Conservation (phyloP, 2,888 invertebrate genomes). For the Tiliacea aurago region DNA sequence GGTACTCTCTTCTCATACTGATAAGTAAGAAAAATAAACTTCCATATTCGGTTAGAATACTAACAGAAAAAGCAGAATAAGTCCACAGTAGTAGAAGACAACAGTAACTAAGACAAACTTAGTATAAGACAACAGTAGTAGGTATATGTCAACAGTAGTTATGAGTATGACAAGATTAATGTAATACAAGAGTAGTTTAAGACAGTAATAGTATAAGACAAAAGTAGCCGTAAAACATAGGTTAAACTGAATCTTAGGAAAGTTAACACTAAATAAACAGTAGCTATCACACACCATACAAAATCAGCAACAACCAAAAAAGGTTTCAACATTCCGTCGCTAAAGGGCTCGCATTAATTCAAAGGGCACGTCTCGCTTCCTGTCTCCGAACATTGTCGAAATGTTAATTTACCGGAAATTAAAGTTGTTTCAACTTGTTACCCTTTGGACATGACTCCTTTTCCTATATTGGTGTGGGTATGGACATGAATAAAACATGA, state of each 20-base stretch:
- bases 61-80: background rate
- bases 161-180: no score
- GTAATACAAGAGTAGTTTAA: background rate
- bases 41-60: background rate
- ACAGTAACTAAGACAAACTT: background rate
- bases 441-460: constrained; percentile 82
- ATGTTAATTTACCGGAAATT: constrained; percentile 90
- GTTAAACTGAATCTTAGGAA: no score
- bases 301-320: constrained; percentile 53
- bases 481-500: constrained; percentile 73
- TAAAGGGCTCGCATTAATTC: constrained; percentile 78
- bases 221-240: background rate
- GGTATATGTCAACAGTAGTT: no score
- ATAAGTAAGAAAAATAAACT: background rate
- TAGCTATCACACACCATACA: constrained; percentile 6
- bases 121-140: background rate
- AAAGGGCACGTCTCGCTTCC: constrained; percentile 83
- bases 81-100: background rate
- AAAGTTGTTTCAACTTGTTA: constrained; percentile 88
- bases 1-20: background rate
- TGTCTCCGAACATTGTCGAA: constrained; percentile 81
- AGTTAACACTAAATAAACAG: no score
- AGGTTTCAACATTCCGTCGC: constrained; percentile 59
- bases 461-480: constrained; percentile 70
- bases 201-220: background rate